phyloP scores from a whole-genome alignment of 1,140 invertebrate genomes.

The Calephelis nemesis region DNA sequence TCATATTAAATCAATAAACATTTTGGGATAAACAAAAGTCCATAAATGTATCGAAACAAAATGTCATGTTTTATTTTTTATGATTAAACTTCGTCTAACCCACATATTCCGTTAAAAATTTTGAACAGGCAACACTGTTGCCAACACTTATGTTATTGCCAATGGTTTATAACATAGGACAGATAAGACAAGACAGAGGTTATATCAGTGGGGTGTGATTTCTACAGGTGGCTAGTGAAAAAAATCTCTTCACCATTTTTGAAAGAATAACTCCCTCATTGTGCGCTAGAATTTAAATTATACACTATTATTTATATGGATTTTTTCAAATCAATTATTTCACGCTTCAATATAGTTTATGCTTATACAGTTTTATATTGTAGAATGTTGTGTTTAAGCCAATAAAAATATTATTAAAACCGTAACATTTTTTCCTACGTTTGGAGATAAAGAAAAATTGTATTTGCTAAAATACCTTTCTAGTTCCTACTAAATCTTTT shows the following conservation, averaged over 20 bases:
- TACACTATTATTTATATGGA: conserved; percentile 39
- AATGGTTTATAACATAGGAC: conserved; percentile 44
- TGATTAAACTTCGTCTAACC: no score
- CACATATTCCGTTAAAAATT: no score
- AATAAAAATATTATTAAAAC: no score
- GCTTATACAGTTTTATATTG: background rate
- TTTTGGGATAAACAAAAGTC: no score
- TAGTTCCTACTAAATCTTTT: no score
- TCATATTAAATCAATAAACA: no score
- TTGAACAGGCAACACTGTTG: no score
- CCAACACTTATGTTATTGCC: conserved; percentile 21
- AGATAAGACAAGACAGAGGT: conserved; percentile 47
- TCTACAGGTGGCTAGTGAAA: conserved; percentile 62
- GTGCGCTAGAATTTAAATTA: conserved; percentile 74
- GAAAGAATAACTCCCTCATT: conserved; percentile 69
- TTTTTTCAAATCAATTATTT: background rate
- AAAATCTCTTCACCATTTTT: conserved; percentile 69
- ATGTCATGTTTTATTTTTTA: no score
- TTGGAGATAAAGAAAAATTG: no score
- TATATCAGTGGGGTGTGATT: conserved; percentile 34
- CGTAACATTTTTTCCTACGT: no score
- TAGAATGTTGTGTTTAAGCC: background rate
- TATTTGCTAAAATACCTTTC: no score
- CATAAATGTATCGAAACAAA: no score
- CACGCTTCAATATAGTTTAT: background rate